A percentile compares a stretch with the other conserved stretches of the same genome.
Evolutionary conservation across 2,888 invertebrate species (phyloP).

Genomic region (Hypena proboscidalis): DNA sequence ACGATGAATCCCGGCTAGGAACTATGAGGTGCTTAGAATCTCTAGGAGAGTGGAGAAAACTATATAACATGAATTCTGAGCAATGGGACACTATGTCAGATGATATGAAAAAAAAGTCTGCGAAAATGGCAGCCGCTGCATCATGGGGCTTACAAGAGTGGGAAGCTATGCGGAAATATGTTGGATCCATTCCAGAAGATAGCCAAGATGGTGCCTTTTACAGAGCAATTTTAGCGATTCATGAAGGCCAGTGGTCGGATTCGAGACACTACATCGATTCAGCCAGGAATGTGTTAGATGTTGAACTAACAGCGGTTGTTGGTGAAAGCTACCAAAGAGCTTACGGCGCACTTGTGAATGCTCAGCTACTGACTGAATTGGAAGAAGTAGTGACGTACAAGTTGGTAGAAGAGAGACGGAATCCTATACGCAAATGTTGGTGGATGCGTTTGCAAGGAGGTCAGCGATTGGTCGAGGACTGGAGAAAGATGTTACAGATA

Average conservation of each 20-base stretch:
- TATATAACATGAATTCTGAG: constrained; percentile 92
- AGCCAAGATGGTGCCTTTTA: constrained; percentile 98
- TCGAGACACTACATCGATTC: constrained; percentile 94
- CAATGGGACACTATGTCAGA: constrained; percentile 78
- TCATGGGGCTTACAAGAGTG: constrained; percentile 98
- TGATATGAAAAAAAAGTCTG: constrained; percentile 87
- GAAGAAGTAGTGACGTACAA: constrained; percentile 99
- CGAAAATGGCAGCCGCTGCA: constrained; percentile 96
- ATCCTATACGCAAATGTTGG: constrained; percentile 93
- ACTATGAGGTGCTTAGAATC: constrained; percentile 98
- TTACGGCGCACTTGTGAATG: constrained; percentile 97
- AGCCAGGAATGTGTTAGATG: constrained; percentile 96
- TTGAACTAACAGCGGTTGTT: constrained; percentile 97
- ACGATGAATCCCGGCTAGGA: constrained; percentile 94
- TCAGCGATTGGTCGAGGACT: constrained; percentile 97
- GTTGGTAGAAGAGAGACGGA: constrained; percentile 95
- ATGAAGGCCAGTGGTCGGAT: constrained; percentile 89
- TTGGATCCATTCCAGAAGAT: constrained; percentile 93
- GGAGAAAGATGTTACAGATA: constrained; percentile 98
- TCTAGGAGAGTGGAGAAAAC: constrained; percentile 97
- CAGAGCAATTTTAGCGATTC: constrained; percentile 95
- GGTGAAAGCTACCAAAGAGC: constrained; percentile 98
- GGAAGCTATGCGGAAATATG: constrained; percentile 97
- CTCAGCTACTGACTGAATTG: constrained; percentile 98
- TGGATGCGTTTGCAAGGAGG: constrained; percentile 98